Evolutionary conservation across 1,140 invertebrate species (phyloP), one percentile per base, ranked within the genome.

Genomic region (Trichonephila clavata): DNA sequence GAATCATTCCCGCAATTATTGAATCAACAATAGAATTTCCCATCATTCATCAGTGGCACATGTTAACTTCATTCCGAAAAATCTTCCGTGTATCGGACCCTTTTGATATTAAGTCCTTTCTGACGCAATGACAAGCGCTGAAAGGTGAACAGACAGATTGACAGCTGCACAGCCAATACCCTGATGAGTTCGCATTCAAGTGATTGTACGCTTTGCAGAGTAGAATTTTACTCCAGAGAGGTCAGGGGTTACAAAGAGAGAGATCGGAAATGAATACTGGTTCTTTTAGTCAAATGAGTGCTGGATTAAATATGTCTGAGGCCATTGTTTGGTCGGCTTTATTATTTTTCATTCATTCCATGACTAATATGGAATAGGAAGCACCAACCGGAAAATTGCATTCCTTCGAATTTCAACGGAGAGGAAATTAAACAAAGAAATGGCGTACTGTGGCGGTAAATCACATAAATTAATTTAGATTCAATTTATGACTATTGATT

Each of bases 281-380:
- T 32, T 27, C 27, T 27, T 16, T 77, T 77, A 32, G 68, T 77
- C 68, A 77, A 77, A 77, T 77, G 68, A 77, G 24, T 16, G 68
- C 68, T 77, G 27, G 68, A 77, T 77, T 77, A 77, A 32, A 77
- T 77, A 77, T 77, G 68, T 77, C 68, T 77, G 68, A 18, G 27
- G 68, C 32, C 16, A 32, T 77, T 77, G 68, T 77, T 77, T 77
- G 68, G 3, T 27, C 3, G 24, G 68, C 27, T 18, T 77, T 77
- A 77, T 77, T 32, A 77, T 39, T 77, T 77, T 32, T 32, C 68
- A 32, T 77, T 77, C 68, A 77, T 77, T 27, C 68, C 27, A 77
- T 77, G 68, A 77, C 27, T 77, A 77, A 77, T 77, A 77, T 39
- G 27, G 27, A 77, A 77, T 77, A 27, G 68, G 68, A 77, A 77